A percentile compares a stretch with the other conserved stretches of the same genome.
These are phyloP conservation scores for Carlito syrichta DNA, from an alignment of 2,113 vertebrate species.

Conservation along the genomic window DNA sequence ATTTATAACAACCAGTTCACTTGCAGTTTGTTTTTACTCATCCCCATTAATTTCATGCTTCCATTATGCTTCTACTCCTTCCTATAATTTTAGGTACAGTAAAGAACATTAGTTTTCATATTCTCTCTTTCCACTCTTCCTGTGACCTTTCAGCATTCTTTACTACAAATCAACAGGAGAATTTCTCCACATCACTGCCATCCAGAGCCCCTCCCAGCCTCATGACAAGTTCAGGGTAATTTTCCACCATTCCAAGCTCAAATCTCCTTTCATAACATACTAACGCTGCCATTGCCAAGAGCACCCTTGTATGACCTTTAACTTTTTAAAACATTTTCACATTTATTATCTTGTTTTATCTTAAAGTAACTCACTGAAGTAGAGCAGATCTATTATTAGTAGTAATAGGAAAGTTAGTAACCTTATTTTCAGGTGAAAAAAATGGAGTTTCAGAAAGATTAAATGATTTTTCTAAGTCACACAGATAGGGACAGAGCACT, in stretches of 20 bases:
- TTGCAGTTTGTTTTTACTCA: not conserved
- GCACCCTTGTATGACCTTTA: not conserved
- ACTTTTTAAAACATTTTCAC: not conserved
- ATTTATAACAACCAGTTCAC: not conserved
- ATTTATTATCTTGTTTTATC: not conserved
- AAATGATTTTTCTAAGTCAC: not conserved
- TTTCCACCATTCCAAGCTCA: not conserved
- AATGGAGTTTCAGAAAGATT: not conserved
- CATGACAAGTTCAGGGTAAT: not conserved
- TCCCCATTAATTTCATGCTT: not conserved
- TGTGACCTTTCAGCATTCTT: not conserved
- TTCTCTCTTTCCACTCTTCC: not conserved
- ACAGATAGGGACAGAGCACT: not conserved
- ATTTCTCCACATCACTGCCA: not conserved
- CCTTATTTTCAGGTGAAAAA: not conserved
- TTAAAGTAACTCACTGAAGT: not conserved
- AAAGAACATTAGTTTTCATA: too few species aligned
- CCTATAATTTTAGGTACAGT: not conserved
- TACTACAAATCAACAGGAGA: not conserved
- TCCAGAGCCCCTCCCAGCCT: not conserved
- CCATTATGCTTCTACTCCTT: not conserved
- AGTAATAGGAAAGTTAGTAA: not conserved
- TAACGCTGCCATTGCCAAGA: not conserved
- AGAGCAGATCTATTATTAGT: not conserved
- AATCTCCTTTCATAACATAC: not conserved